Conservation (phyloP, 2,797 vertebrate genomes). For the Sphenopsis melanotis region DNA sequence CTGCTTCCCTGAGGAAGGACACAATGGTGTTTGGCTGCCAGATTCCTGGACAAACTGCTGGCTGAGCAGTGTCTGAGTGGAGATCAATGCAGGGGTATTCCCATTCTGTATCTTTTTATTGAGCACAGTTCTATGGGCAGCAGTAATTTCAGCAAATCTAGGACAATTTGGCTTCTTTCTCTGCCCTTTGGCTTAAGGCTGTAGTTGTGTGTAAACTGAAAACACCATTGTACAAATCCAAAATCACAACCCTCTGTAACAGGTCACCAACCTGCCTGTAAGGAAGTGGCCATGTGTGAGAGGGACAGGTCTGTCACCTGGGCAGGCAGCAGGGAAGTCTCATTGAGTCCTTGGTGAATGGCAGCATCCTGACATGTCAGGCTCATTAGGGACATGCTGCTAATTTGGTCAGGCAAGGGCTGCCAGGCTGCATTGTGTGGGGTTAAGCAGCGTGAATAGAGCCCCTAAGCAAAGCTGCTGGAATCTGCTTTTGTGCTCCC, state of each 20-base stretch:
- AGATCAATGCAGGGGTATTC: not conserved
- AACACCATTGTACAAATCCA: not conserved
- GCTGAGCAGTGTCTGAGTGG: not conserved
- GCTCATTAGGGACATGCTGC: not conserved
- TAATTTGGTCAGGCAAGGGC: conserved; percentile 29
- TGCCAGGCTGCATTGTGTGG: conserved; percentile 40
- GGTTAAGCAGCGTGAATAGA: conserved; percentile 34
- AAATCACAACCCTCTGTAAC: not conserved
- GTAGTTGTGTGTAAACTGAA: not conserved
- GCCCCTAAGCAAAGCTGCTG: conserved; percentile 32
- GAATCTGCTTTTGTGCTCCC: conserved; percentile 30
- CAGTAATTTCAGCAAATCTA: not conserved
- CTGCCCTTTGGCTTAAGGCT: not conserved
- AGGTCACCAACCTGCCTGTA: not conserved
- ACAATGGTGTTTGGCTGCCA: not conserved
- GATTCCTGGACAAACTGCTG: not conserved
- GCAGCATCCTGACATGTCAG: not conserved
- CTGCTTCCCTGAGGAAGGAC: not conserved
- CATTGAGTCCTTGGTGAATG: not conserved
- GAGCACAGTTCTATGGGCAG: not conserved
- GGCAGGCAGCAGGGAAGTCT: not conserved
- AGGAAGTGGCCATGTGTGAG: not conserved
- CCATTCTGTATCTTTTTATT: not conserved
- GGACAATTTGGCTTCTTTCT: not conserved
- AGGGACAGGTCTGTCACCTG: not conserved